Base-by-base conservation (phyloP, 2,113 vertebrate species). In the Meleagris gallopavo region DNA sequence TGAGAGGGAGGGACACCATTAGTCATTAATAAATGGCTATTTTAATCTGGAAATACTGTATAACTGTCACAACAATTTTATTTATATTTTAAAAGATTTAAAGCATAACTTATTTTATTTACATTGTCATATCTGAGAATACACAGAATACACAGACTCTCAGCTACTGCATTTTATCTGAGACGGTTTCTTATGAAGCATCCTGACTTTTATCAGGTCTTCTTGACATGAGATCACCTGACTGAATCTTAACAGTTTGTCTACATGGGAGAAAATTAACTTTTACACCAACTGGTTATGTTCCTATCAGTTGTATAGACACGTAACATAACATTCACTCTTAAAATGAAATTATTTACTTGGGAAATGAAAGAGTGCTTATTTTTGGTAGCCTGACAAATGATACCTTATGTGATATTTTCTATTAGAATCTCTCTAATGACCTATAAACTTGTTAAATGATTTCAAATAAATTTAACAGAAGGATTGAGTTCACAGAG, bases 11-110 rank as follows among this genome's bases (percentile, higher is more conserved):
- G 83, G 27, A 62, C 52, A 85, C 36, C 45, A 38, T 93, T 83
- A 94, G 65, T 88, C 67, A 76, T 46, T 91, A 95, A 91, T 85
- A 70, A 90, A 73, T 75, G 76, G 45, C 50, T 61, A 65, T 65
- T 94, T 82, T 64, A 88, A 57, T 89, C 50, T n/a, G 16, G 36
- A 93, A 91, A 65, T 54, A 57, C 11, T 82, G 34, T 76, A 10
- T 48, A 85, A 73, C 38, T 75, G 82, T 50, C 82, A 83, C 41
- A 86, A 78, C 65, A 74, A 32, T 58, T 88, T 86, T 86, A 80
- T 76, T 88, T 71, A 38, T 81, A 29, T 92, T 90, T 84, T 60
- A 50, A 61, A 25, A 52, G 9, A 50, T 29, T 78, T 90, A 78
- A 22, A n/a, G 29, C 13, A 6, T 45, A 66, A 43, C n/a, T 70